Base-by-base conservation (phyloP, 2,888 invertebrate species). In the Tenthredo livida region DNA sequence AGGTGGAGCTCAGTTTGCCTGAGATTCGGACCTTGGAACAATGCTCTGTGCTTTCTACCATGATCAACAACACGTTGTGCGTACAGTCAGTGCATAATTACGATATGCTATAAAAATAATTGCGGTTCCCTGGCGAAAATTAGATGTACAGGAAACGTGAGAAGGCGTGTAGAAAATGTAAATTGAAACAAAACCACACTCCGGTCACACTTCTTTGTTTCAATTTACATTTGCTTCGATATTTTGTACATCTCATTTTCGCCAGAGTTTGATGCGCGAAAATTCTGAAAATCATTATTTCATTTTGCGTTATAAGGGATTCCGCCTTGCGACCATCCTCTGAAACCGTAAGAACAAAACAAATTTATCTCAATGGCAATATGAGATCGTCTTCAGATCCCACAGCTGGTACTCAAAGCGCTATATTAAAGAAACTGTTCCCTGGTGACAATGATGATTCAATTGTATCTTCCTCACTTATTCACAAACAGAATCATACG, bases 11-110 rank as follows among this genome's bases (percentile, higher is more conserved):
- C 6, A 87, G 84, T 85, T 85, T 85, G 47, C 85, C 87, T 4
- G 90, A 89, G 85, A 75, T 88, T 1, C 87, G 89, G 73, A 91
- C 91, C 0, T 84, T 92, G 83, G 89, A 90, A 83, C 90, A 91
- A 82, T 91, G 91, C 84, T 88, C 91, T 0, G 90, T 89, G 15
- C 85, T 92, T 12, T 92, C 92, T 25, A 90, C 89, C 58, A 90
- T 92, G 87, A 92, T 92, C 25, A 92, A 92, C 84, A 89, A 89
- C 54, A 88, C 88, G 25, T 86, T 91, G 91, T 91, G 88, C 88
- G 90, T 87, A 58, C 6, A 29, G 21, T n/a, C 12, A 33, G 3
- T 40, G 33, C 33, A 25, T 77, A 29, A 12, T 50, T 75, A 17
- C 47, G 47, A 47, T 37, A 21, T 40, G 50, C 25, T 40, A 58